A percentile compares a stretch with the other conserved stretches of the same genome.
Evolutionary conservation across 2,113 vertebrate species (phyloP).

Genomic region (Megaptera novaeangliae): DNA sequence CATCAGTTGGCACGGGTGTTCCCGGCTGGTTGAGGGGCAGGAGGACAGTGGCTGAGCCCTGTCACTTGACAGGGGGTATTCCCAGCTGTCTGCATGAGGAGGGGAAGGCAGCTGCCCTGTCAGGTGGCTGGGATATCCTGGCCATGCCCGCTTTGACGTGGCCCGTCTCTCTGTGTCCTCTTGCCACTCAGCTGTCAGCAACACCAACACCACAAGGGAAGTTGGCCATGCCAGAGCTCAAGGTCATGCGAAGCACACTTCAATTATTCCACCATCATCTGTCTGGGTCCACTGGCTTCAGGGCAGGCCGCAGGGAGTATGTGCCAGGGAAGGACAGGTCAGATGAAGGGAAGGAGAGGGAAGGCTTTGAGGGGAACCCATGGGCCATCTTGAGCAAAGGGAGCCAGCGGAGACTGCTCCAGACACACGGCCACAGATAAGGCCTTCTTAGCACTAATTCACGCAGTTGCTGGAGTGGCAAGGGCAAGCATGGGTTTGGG

Average conservation of each 20-base stretch:
- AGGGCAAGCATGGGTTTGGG: background rate
- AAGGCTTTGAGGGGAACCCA: background rate
- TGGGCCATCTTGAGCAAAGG: background rate
- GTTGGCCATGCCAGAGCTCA: constrained; percentile 69
- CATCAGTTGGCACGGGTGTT: background rate
- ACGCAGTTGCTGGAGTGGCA: background rate
- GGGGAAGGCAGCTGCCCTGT: constrained; percentile 46
- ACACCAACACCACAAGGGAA: constrained; percentile 58
- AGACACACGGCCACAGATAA: background rate
- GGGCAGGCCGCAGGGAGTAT: background rate
- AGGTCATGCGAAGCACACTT: constrained; percentile 83
- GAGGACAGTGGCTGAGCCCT: background rate
- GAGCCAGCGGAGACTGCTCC: background rate
- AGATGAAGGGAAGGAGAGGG: background rate
- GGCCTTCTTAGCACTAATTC: background rate
- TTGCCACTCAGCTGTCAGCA: constrained; percentile 67
- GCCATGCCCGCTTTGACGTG: constrained; percentile 2
- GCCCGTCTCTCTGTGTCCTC: background rate
- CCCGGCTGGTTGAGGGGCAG: background rate
- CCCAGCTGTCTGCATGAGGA: constrained; percentile 41
- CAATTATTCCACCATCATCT: constrained; percentile 80
- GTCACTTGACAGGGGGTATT: constrained; percentile 44
- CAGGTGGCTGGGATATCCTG: constrained; percentile 14
- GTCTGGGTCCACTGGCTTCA: constrained; percentile 70
- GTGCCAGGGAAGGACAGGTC: background rate